phyloP scores from a whole-genome alignment of 2,797 vertebrate genomes.

The Poecilia velifera region DNA sequence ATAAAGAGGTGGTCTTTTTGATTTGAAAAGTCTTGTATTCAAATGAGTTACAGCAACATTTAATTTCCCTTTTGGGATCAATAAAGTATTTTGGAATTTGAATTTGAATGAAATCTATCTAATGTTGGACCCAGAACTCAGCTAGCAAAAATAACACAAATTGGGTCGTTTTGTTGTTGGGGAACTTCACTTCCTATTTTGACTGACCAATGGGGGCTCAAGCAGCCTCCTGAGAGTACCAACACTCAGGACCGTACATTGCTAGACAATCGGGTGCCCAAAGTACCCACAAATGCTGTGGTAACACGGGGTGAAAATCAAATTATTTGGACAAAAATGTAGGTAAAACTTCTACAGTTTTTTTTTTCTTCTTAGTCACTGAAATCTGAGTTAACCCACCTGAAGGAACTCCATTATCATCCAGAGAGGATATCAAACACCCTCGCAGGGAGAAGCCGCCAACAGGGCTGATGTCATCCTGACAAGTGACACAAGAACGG shows the following conservation, averaged over 20 bases:
- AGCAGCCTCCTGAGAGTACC: not conserved
- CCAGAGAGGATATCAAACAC: slow-evolving; percentile 91
- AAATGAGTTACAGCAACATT: no score
- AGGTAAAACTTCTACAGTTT: not conserved
- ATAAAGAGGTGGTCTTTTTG: no score
- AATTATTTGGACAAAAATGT: not conserved
- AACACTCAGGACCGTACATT: not conserved
- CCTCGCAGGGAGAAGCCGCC: slow-evolving; percentile 91
- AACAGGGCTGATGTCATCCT: slow-evolving; percentile 91
- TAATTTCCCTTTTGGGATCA: no score
- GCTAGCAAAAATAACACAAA: not conserved
- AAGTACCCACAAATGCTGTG: no score
- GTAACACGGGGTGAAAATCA: not conserved
- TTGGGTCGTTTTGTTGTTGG: not conserved
- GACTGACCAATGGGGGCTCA: not conserved
- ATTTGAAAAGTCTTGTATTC: no score
- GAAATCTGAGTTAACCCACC: slow-evolving; percentile 79
- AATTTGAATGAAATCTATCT: not conserved
- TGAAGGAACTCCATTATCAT: slow-evolving; percentile 91
- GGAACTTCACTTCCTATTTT: not conserved
- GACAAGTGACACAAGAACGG: slow-evolving; percentile 57
- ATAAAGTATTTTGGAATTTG: no score
- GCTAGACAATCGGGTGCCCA: no score
- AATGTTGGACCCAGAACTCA: not conserved
- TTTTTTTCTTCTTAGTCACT: not conserved